Conservation (phyloP, 2,113 vertebrate genomes). For the Syngnathus floridae region DNA sequence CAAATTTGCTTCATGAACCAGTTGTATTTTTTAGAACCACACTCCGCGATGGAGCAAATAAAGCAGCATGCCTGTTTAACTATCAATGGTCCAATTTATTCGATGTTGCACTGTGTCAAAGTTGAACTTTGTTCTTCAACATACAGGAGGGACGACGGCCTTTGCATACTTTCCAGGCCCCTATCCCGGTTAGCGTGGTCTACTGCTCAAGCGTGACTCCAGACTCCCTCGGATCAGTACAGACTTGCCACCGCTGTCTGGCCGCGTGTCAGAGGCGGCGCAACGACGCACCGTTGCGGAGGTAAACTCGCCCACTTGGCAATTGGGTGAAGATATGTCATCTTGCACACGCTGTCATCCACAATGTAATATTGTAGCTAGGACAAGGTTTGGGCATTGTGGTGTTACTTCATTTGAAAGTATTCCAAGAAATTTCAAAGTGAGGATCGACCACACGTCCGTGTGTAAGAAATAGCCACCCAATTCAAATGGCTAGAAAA, state of each 20-base stretch:
- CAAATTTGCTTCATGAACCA: too few species aligned
- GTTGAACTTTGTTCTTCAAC: slow-evolving; percentile 3
- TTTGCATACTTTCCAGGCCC: not conserved
- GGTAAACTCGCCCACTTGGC: slow-evolving; percentile 25
- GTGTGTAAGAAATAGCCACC: slow-evolving; percentile 11
- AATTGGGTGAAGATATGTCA: slow-evolving; percentile 26
- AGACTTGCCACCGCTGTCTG: not conserved
- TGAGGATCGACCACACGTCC: not conserved
- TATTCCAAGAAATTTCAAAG: not conserved
- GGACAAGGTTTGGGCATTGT: slow-evolving; percentile 8
- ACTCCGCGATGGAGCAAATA: too few species aligned
- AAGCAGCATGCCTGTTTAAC: not conserved
- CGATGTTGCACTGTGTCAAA: not conserved
- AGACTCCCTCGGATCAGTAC: slow-evolving; percentile 4
- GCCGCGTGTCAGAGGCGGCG: not conserved
- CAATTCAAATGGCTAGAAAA: not conserved
- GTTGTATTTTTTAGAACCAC: too few species aligned
- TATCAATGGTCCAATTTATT: not conserved
- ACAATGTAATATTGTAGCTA: slow-evolving; percentile 10
- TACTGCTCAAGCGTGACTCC: slow-evolving; percentile 11
- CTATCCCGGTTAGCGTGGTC: not conserved
- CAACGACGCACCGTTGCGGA: not conserved
- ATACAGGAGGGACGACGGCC: not conserved
- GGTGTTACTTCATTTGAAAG: not conserved
- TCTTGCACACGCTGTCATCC: slow-evolving; percentile 3